Base-by-base conservation (phyloP, 2,797 vertebrate species). In the Chiroxiphia lanceolata region DNA sequence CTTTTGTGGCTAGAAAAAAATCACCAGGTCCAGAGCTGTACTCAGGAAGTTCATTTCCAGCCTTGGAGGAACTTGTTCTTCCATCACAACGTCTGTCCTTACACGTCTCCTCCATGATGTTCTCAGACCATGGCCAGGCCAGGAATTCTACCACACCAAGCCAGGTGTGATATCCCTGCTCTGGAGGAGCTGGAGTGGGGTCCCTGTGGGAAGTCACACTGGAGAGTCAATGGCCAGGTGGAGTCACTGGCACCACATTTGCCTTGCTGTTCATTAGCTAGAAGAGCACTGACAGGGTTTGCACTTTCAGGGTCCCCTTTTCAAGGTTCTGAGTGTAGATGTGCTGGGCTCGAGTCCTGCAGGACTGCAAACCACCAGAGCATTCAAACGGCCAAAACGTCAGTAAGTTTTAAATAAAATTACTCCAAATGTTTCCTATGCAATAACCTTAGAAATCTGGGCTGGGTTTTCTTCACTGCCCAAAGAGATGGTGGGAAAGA, bases 31-130 rank as follows among this genome's bases (percentile, higher is more conserved):
- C 72, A 64, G 31, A 31, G 33, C 68, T 72, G 36, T 45, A n/a
- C 78, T 74, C 47, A 81, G 87, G 84, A 92, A 93, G 87, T 51
- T 81, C 18, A 80, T 70, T 85, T 87, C 82, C 89, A 94, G 40
- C 51, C 82, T 74, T 45, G 77, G 75, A 92, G 81, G 91, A 82
- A 60, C 63, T 40, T 2, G 0, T 34, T 81, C 54, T 84, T 90
- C 63, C 47, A 31, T 83, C 83, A 36, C 60, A 63, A 10, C n/a
- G 4, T 15, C 63, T 87, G 33, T 44, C 77, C 81, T 47, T 57
- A 23, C 45, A 53, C n/a, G 31, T 36, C 23, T 57, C 14, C 18
- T 60, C 69, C 7, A 1, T 8, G 23, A 26, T 81, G n/a, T 48
- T 44, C 60, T 86, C 33, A 7, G 22, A 25, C 31, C 65, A 13